Evolutionary conservation across 1,140 invertebrate genomes (phyloP), one percentile per base, ranked within the genome.

Genomic region (Bactericera cockerelli): DNA sequence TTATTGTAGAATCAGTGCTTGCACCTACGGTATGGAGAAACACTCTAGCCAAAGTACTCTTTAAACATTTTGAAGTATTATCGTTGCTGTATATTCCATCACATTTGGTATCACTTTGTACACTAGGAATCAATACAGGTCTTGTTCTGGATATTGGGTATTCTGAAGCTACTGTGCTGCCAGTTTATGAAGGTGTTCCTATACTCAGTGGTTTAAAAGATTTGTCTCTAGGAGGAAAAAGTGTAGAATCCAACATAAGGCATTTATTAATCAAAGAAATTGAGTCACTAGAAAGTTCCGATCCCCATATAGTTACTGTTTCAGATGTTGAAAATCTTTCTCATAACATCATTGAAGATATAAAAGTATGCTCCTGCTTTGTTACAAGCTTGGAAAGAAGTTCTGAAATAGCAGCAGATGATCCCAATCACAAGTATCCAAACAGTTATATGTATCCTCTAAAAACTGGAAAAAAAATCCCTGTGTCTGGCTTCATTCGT

Each of bases 81-180:
- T 58, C 26, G 39, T 1, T 19, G 0, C 11, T 88, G 59, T 83
- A 87, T 70, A 75, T 85, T 2, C 86, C 90, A 8, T 79, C 79
- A 26, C 90, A 93, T 73, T 73, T 93, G 25, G 81, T 88, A n/a
- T 75, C 83, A 4, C 72, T 91, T 1, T 80, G 83, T 53, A 84
- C 86, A 2, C 74, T 93, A 53, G 89, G 84, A 16, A 73, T 82
- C 8, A 79, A 80, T 58, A 86, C 86, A 11, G 89, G 80, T 26
- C 70, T 95, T 11, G 86, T 95, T 2, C 69, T 95, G 13, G 91
- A 95, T 72, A 76, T 91, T 21, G 91, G 91, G n/a, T 87, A 88
- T 67, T 76, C 78, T 58, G 90, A 94, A 74, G 81, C 86, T n/a
- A 76, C 81, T 42, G 73, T 89, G 8, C 80, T 93, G 66, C 91